phyloP scores from a whole-genome alignment of 2,888 invertebrate genomes.

The Busseola fusca region DNA sequence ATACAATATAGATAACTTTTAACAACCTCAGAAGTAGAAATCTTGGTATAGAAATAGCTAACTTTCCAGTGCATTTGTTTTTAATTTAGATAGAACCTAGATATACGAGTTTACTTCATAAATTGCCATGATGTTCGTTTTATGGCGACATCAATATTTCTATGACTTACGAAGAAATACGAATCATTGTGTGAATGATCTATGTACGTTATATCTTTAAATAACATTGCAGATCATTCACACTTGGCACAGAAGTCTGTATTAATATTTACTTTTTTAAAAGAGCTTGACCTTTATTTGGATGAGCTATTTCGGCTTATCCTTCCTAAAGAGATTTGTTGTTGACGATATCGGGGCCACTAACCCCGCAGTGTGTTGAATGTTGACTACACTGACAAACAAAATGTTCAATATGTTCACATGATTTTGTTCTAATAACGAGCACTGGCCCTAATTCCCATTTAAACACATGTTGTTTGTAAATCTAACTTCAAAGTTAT shows the following conservation, averaged over 20 bases:
- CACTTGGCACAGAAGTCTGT: slow-evolving; percentile 59
- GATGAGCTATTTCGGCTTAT: slow-evolving; percentile 68
- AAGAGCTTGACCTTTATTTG: slow-evolving; percentile 61
- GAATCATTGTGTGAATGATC: slow-evolving; percentile 41
- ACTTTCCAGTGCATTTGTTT: slow-evolving; percentile 60
- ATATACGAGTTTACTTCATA: slow-evolving; percentile 51
- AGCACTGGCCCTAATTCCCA: slow-evolving; percentile 36
- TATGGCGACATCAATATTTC: slow-evolving; percentile 58
- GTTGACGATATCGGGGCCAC: slow-evolving; percentile 74
- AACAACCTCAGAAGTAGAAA: slow-evolving; percentile 34
- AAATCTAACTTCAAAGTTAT: slow-evolving; percentile 13
- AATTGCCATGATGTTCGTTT: slow-evolving; percentile 65
- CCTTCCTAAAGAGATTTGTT: slow-evolving; percentile 69
- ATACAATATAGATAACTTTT: background rate
- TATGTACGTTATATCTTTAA: slow-evolving; percentile 24
- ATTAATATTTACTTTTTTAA: slow-evolving; percentile 37
- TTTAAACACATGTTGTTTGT: slow-evolving; percentile 39
- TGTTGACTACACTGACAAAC: slow-evolving; percentile 51
- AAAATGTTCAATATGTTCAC: slow-evolving; percentile 36
- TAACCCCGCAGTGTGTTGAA: slow-evolving; percentile 66
- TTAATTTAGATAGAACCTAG: slow-evolving; percentile 59
- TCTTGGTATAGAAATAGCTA: slow-evolving; percentile 52
- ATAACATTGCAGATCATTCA: slow-evolving; percentile 51
- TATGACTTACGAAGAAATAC: slow-evolving; percentile 36
- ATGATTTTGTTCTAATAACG: slow-evolving; percentile 41